These are phyloP conservation scores for Drosophila algonquin DNA, from an alignment of 2,888 invertebrate genomes.

Conservation along the genomic window DNA sequence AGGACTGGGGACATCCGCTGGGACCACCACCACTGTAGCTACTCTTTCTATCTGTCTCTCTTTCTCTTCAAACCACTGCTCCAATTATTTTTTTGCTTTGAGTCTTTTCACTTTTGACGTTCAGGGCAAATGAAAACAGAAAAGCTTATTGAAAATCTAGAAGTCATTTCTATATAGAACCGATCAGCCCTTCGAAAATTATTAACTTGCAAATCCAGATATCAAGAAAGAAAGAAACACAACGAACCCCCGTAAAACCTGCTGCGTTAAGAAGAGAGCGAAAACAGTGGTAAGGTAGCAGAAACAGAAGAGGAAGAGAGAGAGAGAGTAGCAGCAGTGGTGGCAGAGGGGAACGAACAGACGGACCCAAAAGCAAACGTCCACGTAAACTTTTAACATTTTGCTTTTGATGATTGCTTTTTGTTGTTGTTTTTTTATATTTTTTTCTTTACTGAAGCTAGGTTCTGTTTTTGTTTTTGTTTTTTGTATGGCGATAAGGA, in stretches of 20 bases:
- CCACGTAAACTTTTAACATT: slow-evolving; percentile 81
- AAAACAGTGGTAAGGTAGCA: slow-evolving; percentile 15
- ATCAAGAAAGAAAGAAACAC: not conserved
- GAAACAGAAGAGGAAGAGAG: slow-evolving; percentile 45
- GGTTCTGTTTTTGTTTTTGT: slow-evolving; percentile 17
- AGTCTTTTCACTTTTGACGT: slow-evolving; percentile 64
- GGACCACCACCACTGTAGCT: slow-evolving; percentile 36
- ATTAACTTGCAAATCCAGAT: slow-evolving; percentile 9
- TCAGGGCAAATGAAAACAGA: slow-evolving; percentile 4
- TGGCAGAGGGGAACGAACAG: slow-evolving; percentile 25
- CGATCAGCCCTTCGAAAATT: not conserved
- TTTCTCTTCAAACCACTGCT: slow-evolving; percentile 50
- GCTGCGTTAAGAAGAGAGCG: slow-evolving; percentile 50
- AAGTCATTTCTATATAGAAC: slow-evolving; percentile 12
- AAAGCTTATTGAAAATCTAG: not conserved
- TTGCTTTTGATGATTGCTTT: slow-evolving; percentile 45
- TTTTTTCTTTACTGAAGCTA: not conserved
- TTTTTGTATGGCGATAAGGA: not conserved
- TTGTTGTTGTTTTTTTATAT: slow-evolving; percentile 18
- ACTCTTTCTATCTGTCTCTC: slow-evolving; percentile 29
- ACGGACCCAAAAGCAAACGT: slow-evolving; percentile 63
- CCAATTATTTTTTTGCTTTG: slow-evolving; percentile 36
- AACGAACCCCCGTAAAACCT: slow-evolving; percentile 51
- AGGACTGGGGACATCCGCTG: not conserved
- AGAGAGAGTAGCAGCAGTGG: slow-evolving; percentile 45